These are phyloP conservation scores for Anastrepha ludens DNA, from an alignment of 1,140 invertebrate species.

Conservation along the genomic window DNA sequence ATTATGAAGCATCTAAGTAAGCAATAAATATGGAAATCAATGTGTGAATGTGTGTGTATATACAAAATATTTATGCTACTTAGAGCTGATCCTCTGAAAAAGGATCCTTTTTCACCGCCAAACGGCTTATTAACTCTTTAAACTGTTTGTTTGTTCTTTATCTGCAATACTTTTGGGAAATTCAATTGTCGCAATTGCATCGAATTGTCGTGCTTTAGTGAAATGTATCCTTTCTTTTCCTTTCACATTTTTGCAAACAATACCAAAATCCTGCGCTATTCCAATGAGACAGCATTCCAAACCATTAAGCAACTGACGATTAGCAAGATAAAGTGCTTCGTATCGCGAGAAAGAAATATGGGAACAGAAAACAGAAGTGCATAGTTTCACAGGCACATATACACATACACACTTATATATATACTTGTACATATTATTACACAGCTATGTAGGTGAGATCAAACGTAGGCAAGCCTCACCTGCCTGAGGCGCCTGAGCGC, in stretches of 20 bases:
- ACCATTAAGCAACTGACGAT: neutral
- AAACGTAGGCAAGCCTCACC: too few relatives aligned
- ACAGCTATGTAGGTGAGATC: too few relatives aligned
- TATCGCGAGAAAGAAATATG: too few relatives aligned
- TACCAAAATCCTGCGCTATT: neutral
- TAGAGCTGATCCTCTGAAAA: neutral
- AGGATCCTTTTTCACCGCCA: neutral
- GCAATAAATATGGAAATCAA: too few relatives aligned
- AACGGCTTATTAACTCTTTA: conserved; percentile 32
- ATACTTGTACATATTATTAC: too few relatives aligned
- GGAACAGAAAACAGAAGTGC: too few relatives aligned
- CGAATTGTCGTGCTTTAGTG: neutral
- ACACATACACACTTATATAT: too few relatives aligned
- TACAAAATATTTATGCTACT: neutral
- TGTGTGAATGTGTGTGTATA: neutral
- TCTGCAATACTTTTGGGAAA: neutral
- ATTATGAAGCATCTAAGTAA: too few relatives aligned
- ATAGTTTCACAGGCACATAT: too few relatives aligned
- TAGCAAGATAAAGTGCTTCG: too few relatives aligned
- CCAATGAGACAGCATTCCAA: neutral
- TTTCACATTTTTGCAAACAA: neutral
- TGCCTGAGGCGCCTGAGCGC: too few relatives aligned
- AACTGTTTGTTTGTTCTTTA: neutral
- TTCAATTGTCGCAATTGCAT: neutral
- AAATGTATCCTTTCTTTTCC: neutral